phyloP scores from a whole-genome alignment of 1,140 invertebrate species.

The Plodia interpunctella region DNA sequence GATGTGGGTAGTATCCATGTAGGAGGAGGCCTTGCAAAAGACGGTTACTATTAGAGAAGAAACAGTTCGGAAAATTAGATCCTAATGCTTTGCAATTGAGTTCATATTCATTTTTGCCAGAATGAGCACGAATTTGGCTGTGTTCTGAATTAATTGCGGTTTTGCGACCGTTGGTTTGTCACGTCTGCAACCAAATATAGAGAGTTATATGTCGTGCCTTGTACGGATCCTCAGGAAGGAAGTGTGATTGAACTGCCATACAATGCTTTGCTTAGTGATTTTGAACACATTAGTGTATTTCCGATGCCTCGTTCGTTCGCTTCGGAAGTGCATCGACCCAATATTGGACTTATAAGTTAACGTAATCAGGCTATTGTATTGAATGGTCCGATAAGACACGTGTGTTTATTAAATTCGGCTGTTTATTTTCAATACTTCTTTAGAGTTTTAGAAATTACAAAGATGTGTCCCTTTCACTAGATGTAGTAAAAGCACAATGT shows the following conservation, averaged over 20 bases:
- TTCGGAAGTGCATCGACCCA: slow-evolving; percentile 33
- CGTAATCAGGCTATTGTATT: slow-evolving; percentile 5
- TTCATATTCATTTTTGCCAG: slow-evolving; percentile 36
- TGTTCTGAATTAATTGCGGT: slow-evolving; percentile 64
- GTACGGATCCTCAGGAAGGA: slow-evolving; percentile 61
- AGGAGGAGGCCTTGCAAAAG: slow-evolving; percentile 65
- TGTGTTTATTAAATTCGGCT: slow-evolving; percentile 1
- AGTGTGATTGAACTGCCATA: slow-evolving; percentile 61
- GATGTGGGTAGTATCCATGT: slow-evolving; percentile 63
- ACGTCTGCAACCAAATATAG: slow-evolving; percentile 66
- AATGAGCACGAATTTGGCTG: slow-evolving; percentile 54
- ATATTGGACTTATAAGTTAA: no score
- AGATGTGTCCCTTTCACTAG: no score
- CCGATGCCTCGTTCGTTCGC: slow-evolving; percentile 36
- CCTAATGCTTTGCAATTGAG: slow-evolving; percentile 47
- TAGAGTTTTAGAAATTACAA: background rate
- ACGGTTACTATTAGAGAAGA: slow-evolving; percentile 54
- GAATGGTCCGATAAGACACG: slow-evolving; percentile 2
- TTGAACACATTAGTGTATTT: slow-evolving; percentile 65
- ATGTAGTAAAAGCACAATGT: no score
- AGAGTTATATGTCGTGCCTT: slow-evolving; percentile 50
- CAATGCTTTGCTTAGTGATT: slow-evolving; percentile 30
- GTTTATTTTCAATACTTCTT: background rate
- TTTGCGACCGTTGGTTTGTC: slow-evolving; percentile 44
- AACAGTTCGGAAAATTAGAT: slow-evolving; percentile 35